Conservation (phyloP, 2,113 vertebrate genomes). For the Lepus americanus region DNA sequence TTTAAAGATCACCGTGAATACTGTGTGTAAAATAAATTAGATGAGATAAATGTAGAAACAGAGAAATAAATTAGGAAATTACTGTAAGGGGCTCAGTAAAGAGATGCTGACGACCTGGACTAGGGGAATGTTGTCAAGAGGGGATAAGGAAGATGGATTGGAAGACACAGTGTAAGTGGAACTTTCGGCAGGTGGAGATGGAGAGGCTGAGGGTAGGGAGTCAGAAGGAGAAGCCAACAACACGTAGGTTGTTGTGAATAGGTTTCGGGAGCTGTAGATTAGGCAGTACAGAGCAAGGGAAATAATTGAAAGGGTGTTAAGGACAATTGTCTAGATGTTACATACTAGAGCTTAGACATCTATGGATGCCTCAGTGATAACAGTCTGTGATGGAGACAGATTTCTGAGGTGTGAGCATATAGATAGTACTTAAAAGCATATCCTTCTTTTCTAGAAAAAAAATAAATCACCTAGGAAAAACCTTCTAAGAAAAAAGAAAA, state of each 20-base stretch:
- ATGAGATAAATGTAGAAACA: constrained; percentile 4
- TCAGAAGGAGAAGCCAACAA: not conserved
- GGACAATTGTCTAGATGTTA: not conserved
- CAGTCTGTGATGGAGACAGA: not conserved
- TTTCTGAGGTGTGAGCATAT: not conserved
- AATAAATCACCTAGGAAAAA: not conserved
- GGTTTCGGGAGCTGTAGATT: too few species aligned
- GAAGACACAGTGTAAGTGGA: not conserved
- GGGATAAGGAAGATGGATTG: not conserved
- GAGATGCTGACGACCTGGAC: not conserved
- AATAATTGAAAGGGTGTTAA: not conserved
- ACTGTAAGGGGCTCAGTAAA: not conserved
- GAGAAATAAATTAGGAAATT: not conserved
- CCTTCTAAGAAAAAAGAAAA: not conserved
- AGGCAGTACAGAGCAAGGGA: not conserved
- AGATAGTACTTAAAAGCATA: not conserved
- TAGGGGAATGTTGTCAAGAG: not conserved
- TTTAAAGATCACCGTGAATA: not conserved
- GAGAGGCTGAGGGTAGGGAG: not conserved
- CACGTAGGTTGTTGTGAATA: not conserved
- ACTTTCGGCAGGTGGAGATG: not conserved
- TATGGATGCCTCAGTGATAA: not conserved
- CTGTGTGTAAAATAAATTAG: not conserved
- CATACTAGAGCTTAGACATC: not conserved
- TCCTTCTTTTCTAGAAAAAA: not conserved